Percentiles rank a stretch among this genome's conserved stretches.
phyloP scores from a whole-genome alignment of 1,140 invertebrate species.

The Apis mellifera region DNA sequence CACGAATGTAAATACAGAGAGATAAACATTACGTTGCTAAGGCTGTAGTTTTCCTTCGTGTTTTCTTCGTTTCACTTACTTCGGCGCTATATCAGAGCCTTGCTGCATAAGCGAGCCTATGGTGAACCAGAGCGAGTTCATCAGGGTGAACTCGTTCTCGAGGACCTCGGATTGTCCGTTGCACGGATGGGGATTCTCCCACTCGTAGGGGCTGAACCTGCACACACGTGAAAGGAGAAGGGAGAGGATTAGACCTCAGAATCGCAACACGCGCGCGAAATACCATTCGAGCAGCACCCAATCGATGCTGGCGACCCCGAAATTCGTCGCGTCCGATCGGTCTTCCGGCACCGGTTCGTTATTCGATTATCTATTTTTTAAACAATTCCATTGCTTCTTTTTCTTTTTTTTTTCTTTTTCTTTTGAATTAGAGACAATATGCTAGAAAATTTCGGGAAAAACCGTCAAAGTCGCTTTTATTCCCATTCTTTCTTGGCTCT shows the following conservation, averaged over 20 bases:
- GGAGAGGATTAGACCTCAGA: slow-evolving; percentile 74
- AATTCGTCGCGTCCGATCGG: not conserved
- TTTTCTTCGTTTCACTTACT: slow-evolving; percentile 80
- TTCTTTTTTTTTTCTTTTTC: not conserved
- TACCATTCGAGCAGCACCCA: too few species aligned
- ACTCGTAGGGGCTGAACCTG: slow-evolving; percentile 95
- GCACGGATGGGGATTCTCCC: slow-evolving; percentile 92
- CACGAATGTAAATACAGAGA: not conserved
- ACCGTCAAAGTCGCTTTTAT: not conserved
- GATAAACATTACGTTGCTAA: not conserved
- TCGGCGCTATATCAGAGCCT: slow-evolving; percentile 94
- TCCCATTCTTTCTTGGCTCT: not conserved
- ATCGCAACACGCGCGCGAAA: slow-evolving; percentile 51
- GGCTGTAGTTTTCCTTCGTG: slow-evolving; percentile 12
- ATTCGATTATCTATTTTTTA: not conserved
- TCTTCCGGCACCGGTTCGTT: not conserved
- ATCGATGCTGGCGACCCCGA: not conserved
- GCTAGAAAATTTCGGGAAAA: not conserved
- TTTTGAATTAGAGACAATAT: not conserved
- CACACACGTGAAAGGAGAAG: slow-evolving; percentile 76
- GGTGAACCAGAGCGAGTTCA: slow-evolving; percentile 94
- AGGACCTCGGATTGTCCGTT: slow-evolving; percentile 89
- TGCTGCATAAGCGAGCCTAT: slow-evolving; percentile 95
- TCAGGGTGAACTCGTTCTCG: slow-evolving; percentile 94
- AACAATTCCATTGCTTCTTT: not conserved